A percentile compares a stretch with the other conserved stretches of the same genome.
Evolutionary conservation across 2,797 vertebrate genomes (phyloP).

Genomic region (Sebastes trivittatus): DNA sequence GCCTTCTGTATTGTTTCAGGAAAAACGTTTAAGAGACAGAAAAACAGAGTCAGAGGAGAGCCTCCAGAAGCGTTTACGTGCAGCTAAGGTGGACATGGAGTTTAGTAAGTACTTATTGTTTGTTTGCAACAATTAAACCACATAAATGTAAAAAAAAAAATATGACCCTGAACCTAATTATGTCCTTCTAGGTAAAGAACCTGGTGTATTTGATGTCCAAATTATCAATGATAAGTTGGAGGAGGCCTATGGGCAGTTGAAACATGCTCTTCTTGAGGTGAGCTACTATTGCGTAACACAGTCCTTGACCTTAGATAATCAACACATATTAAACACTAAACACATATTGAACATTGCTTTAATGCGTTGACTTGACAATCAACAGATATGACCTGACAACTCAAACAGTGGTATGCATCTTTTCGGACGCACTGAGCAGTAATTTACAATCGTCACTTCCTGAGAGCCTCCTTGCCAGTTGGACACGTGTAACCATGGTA

Average conservation of each 20-base stretch:
- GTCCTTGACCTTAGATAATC: background rate
- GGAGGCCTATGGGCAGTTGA: slow-evolving; percentile 85
- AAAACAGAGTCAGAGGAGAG: slow-evolving; percentile 94
- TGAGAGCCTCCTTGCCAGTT: too few species aligned
- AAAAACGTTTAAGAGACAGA: slow-evolving; percentile 89
- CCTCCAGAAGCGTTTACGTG: slow-evolving; percentile 86
- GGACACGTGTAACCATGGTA: too few species aligned
- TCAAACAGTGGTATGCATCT: too few species aligned
- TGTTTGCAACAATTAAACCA: background rate
- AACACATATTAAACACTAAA: background rate
- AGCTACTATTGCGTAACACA: slow-evolving; percentile 38
- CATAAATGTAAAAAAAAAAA: background rate
- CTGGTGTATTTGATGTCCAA: slow-evolving; percentile 88
- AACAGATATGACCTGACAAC: background rate
- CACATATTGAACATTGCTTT: background rate
- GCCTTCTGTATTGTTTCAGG: slow-evolving; percentile 73
- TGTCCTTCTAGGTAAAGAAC: slow-evolving; percentile 86
- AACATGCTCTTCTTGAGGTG: slow-evolving; percentile 86
- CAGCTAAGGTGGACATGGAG: slow-evolving; percentile 88
- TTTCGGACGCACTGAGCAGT: too few species aligned
- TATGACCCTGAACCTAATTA: background rate
- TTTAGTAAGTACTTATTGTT: slow-evolving; percentile 84
- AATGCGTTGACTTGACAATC: background rate
- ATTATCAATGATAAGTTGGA: slow-evolving; percentile 93
- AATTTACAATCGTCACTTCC: too few species aligned